Conservation (phyloP, 2,888 invertebrate species). For the Cylloceria caligata region DNA sequence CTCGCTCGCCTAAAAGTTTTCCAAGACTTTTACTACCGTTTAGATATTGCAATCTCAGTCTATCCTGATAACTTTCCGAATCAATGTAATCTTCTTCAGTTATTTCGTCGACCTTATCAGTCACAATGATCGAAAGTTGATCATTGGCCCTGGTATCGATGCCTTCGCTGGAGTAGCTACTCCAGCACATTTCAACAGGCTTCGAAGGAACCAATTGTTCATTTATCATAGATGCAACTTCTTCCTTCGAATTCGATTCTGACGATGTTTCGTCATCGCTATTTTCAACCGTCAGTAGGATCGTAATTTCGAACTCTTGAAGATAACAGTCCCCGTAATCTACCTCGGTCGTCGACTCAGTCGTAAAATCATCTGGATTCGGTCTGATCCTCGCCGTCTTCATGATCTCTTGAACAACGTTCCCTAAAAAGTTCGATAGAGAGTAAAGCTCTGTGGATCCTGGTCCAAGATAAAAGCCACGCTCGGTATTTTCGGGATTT, state of each 20-base stretch:
- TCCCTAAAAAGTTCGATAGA: constrained; percentile 60
- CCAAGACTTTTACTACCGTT: constrained; percentile 17
- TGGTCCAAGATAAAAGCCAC: constrained; percentile 67
- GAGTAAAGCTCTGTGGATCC: constrained; percentile 64
- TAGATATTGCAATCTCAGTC: not conserved
- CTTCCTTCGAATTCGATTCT: constrained; percentile 35
- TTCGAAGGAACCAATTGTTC: not conserved
- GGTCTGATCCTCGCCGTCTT: constrained; percentile 59
- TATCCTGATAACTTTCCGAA: constrained; percentile 9
- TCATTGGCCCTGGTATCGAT: not conserved
- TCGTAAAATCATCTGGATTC: not conserved
- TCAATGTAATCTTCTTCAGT: not conserved
- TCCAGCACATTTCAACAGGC: constrained; percentile 36
- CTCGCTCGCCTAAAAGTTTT: constrained; percentile 50
- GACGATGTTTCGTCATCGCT: constrained; percentile 30
- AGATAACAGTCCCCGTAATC: constrained; percentile 67
- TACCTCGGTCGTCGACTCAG: constrained; percentile 48
- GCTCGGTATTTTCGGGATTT: constrained; percentile 58
- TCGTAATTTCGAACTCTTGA: constrained; percentile 43
- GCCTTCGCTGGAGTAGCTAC: constrained; percentile 42
- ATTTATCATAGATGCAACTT: constrained; percentile 1
- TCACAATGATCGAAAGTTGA: not conserved
- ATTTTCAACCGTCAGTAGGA: not conserved
- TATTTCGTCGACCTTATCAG: not conserved
- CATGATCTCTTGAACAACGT: constrained; percentile 68